phyloP scores from a whole-genome alignment of 2,888 invertebrate species.

The Napeogenes inachia region DNA sequence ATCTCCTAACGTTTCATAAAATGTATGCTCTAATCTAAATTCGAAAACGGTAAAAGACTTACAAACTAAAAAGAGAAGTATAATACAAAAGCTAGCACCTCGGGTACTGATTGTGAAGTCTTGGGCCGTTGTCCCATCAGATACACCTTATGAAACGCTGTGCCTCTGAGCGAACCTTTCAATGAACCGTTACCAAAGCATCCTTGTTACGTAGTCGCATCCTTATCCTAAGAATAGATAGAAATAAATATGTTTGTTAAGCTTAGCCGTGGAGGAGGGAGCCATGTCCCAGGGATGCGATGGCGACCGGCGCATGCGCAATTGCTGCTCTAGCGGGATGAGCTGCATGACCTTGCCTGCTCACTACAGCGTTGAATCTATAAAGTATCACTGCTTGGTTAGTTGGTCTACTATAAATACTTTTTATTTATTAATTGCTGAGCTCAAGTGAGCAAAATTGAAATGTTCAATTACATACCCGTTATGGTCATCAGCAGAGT shows the following conservation, averaged over 20 bases:
- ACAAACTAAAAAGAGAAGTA: conserved; percentile 65
- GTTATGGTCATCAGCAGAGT: conserved; percentile 78
- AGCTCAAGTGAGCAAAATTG: neutral
- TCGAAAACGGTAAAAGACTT: conserved; percentile 54
- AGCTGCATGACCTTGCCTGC: conserved; percentile 75
- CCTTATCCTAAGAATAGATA: conserved; percentile 55
- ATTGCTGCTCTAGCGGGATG: conserved; percentile 63
- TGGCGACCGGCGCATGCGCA: conserved; percentile 47
- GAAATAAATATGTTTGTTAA: conserved; percentile 55
- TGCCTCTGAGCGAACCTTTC: conserved; percentile 42
- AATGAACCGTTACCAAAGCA: conserved; percentile 44
- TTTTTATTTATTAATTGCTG: too few species aligned
- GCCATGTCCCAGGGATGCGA: conserved; percentile 59
- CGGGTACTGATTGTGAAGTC: conserved; percentile 40
- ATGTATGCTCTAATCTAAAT: conserved; percentile 50
- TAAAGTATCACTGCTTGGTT: neutral
- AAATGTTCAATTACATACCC: conserved; percentile 52
- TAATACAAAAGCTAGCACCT: conserved; percentile 63
- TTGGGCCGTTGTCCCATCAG: conserved; percentile 56
- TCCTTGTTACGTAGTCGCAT: conserved; percentile 56
- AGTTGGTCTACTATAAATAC: neutral
- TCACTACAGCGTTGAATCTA: conserved; percentile 79
- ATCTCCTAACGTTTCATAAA: conserved; percentile 69
- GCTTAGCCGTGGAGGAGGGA: conserved; percentile 53
- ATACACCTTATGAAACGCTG: conserved; percentile 69